A percentile compares a stretch with the other conserved stretches of the same genome.
phyloP scores from a whole-genome alignment of 2,888 invertebrate species.

The Platypus cylindrus region DNA sequence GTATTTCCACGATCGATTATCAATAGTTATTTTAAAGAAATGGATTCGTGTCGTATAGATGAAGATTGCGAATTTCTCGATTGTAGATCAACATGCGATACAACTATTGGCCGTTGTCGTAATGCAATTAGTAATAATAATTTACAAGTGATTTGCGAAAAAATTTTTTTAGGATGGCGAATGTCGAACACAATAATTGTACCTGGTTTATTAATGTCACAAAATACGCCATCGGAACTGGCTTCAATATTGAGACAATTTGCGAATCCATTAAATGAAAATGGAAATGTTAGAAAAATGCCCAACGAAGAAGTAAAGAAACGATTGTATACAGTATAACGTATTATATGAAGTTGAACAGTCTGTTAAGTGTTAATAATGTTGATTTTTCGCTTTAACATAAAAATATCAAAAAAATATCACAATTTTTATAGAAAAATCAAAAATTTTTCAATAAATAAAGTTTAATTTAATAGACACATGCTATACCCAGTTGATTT shows the following conservation, averaged over 20 bases:
- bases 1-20: constrained; percentile 45
- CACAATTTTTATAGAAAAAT: no score
- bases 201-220: constrained; percentile 47
- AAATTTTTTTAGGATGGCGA: constrained; percentile 51
- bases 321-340: constrained; percentile 40
- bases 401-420: no score
- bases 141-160: constrained; percentile 53
- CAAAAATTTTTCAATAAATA: no score
- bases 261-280: constrained; percentile 41
- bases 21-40: constrained; percentile 35
- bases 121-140: constrained; percentile 48
- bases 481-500: no score
- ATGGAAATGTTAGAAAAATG: constrained; percentile 36
- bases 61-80: constrained; percentile 56
- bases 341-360: constrained; percentile 40
- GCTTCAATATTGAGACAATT: constrained; percentile 45
- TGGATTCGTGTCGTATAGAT: constrained; percentile 39
- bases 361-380: no score
- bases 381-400: no score
- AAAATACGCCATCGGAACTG: constrained; percentile 44
- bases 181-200: constrained; percentile 46
- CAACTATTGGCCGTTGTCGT: constrained; percentile 39
- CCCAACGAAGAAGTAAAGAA: constrained; percentile 38
- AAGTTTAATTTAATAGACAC: no score
- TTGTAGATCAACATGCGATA: constrained; percentile 49